A percentile compares a stretch with the other conserved stretches of the same genome.
Conservation (phyloP, 2,888 invertebrate genomes). For the Hemaris fuciformis region DNA sequence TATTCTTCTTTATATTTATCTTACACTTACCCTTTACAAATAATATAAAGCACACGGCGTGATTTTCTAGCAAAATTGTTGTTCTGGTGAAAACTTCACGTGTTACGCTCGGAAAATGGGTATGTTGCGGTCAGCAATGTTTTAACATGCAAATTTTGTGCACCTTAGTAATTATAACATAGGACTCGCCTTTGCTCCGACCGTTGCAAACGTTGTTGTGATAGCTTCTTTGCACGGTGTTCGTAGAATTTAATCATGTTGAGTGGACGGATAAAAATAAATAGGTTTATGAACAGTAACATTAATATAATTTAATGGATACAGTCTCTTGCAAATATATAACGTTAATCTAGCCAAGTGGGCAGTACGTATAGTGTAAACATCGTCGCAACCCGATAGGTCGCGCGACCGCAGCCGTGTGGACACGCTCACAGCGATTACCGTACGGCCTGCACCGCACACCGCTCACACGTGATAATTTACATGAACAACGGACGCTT, state of each 20-base stretch:
- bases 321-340: conserved; percentile 1
- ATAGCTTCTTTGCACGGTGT: not conserved
- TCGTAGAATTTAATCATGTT: not conserved
- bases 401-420: conserved; percentile 52
- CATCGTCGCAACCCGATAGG: conserved; percentile 46
- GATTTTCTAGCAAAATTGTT: conserved; percentile 30
- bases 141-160: conserved; percentile 60
- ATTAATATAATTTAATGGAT: conserved; percentile 1
- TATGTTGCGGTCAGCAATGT: conserved; percentile 59
- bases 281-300: not conserved
- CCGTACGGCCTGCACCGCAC: conserved; percentile 37
- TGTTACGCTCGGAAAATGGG: conserved; percentile 57
- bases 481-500: conserved; percentile 58
- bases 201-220: not conserved
- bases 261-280: not conserved
- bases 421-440: conserved; percentile 48
- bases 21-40: not conserved
- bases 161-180: conserved; percentile 25
- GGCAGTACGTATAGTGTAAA: conserved; percentile 36
- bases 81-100: conserved; percentile 48
- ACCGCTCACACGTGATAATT: conserved; percentile 65
- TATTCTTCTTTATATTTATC: not conserved
- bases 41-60: conserved; percentile 4
- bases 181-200: conserved; percentile 4
- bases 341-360: conserved; percentile 25